phyloP scores from a whole-genome alignment of 1,140 invertebrate species.

The Pentalonia nigronervosa region DNA sequence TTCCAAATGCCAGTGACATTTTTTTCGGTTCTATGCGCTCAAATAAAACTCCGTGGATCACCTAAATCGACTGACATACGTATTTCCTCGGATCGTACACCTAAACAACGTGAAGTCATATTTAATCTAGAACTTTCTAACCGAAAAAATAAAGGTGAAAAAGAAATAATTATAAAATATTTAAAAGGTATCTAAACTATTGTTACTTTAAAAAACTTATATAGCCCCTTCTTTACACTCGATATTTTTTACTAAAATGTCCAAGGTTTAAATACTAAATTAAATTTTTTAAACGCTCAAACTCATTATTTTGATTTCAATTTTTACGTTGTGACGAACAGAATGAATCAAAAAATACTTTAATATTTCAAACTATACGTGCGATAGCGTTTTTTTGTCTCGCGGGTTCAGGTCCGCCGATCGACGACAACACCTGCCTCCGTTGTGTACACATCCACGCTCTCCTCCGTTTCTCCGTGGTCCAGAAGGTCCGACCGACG shows the following conservation, averaged over 20 bases:
- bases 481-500: no score
- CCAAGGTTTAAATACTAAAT: no score
- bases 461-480: no score
- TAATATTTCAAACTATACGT: no score
- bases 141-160: neutral
- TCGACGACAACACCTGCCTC: no score
- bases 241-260: neutral
- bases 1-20: neutral
- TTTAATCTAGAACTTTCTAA: neutral
- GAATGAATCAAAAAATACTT: no score
- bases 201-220: no score
- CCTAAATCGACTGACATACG: neutral
- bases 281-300: neutral
- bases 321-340: no score
- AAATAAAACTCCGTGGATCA: neutral
- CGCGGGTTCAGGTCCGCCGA: no score
- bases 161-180: neutral
- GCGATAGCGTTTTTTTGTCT: no score
- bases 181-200: neutral
- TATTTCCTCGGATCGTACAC: neutral
- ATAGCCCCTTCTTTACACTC: no score
- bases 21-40: neutral
- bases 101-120: neutral
- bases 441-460: no score
- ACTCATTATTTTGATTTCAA: neutral